A percentile compares a stretch with the other conserved stretches of the same genome.
Evolutionary conservation across 2,113 vertebrate species (phyloP).

Genomic region (Bos indicus): DNA sequence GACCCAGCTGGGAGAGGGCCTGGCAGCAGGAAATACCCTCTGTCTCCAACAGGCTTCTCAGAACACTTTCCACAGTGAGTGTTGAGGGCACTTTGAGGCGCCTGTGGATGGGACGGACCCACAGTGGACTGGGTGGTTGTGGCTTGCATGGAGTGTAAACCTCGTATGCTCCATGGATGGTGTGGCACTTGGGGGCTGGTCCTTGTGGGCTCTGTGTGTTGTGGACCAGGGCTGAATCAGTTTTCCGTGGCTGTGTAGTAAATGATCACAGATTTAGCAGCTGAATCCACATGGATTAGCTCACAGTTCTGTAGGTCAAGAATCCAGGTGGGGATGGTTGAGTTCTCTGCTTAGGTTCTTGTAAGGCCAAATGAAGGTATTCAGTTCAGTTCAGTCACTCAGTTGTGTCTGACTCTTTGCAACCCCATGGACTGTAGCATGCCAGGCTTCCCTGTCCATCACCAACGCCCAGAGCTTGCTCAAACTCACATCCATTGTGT

Average conservation of each 20-base stretch:
- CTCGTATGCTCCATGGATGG: fast-evolving
- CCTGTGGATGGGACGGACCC: not conserved
- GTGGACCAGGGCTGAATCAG: not conserved
- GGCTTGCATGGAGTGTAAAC: fast-evolving
- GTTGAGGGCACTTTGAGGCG: not conserved
- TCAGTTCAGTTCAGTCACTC: not conserved
- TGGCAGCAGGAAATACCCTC: not conserved
- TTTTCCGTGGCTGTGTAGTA: not conserved
- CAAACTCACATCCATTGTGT: not conserved
- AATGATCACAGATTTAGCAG: not conserved
- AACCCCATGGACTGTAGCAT: not conserved
- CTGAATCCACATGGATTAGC: not conserved
- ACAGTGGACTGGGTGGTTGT: no score
- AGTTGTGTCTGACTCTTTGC: fast-evolving
- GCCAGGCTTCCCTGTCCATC: not conserved
- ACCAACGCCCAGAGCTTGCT: not conserved
- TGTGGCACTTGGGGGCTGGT: not conserved
- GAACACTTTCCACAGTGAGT: not conserved
- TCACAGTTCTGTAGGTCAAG: not conserved
- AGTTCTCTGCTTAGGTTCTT: not conserved
- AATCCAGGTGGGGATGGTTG: not conserved
- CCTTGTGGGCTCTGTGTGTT: not conserved
- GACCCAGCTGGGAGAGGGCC: not conserved
- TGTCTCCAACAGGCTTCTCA: not conserved
- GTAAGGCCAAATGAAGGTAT: not conserved